Evolutionary conservation across 2,797 vertebrate species (phyloP).

Genomic region (Platyrinchus mystaceus): DNA sequence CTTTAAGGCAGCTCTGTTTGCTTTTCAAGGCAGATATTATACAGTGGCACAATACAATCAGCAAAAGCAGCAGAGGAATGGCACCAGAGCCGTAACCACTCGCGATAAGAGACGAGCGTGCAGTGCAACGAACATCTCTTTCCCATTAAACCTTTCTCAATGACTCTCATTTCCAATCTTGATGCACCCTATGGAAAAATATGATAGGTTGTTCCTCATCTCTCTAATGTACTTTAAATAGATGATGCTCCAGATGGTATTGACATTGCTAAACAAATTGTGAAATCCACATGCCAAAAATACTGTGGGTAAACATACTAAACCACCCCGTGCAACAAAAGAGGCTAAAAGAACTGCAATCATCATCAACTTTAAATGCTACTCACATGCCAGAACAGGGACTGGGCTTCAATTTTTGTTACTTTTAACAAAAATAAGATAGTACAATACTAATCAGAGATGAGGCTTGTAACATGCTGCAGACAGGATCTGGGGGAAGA

Average conservation of each 20-base stretch:
- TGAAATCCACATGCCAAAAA: constrained; percentile 66
- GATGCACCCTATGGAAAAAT: constrained; percentile 66
- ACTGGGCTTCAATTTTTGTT: constrained; percentile 60
- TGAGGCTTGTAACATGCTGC: neutral
- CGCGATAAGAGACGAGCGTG: neutral
- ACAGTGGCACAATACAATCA: constrained; percentile 27
- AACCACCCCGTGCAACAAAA: constrained; percentile 65
- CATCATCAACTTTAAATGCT: constrained; percentile 67
- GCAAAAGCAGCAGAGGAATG: neutral
- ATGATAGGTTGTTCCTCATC: constrained; percentile 69
- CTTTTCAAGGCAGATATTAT: constrained; percentile 27
- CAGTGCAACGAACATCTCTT: constrained; percentile 18
- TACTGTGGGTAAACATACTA: constrained; percentile 75
- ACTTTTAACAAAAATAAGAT: constrained; percentile 63
- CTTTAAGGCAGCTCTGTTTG: constrained; percentile 13
- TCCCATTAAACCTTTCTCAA: constrained; percentile 59
- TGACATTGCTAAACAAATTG: constrained; percentile 76
- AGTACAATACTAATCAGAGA: constrained; percentile 42
- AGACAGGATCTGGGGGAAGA: neutral
- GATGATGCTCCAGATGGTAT: constrained; percentile 76
- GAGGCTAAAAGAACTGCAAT: constrained; percentile 67
- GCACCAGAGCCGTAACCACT: neutral
- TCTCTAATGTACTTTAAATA: constrained; percentile 72
- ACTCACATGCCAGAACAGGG: constrained; percentile 17
- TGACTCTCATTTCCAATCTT: constrained; percentile 67